These are phyloP conservation scores for Rhingia rostrata DNA, from an alignment of 2,888 invertebrate genomes.

Conservation along the genomic window DNA sequence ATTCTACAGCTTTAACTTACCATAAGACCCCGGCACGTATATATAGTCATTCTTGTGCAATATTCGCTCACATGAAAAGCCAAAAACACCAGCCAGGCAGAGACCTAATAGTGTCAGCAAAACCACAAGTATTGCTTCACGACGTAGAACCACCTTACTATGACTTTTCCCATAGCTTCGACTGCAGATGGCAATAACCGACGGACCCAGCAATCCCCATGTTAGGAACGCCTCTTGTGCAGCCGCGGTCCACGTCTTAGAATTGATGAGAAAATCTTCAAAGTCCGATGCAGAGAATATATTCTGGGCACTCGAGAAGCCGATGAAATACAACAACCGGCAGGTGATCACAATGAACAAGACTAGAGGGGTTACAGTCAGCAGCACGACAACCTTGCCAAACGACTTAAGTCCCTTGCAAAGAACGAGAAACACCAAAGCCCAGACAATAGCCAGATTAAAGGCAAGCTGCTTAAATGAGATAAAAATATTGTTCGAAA, in stretches of 20 bases:
- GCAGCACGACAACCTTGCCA: slow-evolving; percentile 86
- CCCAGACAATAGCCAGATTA: slow-evolving; percentile 95
- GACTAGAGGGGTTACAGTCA: slow-evolving; percentile 90
- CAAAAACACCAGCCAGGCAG: slow-evolving; percentile 90
- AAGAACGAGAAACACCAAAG: slow-evolving; percentile 92
- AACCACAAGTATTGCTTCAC: slow-evolving; percentile 88
- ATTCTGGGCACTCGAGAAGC: slow-evolving; percentile 83
- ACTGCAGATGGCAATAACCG: slow-evolving; percentile 81
- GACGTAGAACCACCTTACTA: slow-evolving; percentile 80
- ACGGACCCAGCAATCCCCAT: slow-evolving; percentile 88
- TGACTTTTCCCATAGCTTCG: slow-evolving; percentile 77
- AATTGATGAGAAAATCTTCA: slow-evolving; percentile 92
- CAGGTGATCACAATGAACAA: slow-evolving; percentile 83
- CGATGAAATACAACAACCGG: slow-evolving; percentile 79
- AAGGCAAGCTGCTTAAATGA: slow-evolving; percentile 91
- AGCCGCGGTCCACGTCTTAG: slow-evolving; percentile 94
- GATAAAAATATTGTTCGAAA: slow-evolving; percentile 48
- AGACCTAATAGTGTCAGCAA: slow-evolving; percentile 90
- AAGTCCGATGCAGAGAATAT: slow-evolving; percentile 92
- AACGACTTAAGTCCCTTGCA: slow-evolving; percentile 90
- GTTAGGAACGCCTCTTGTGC: slow-evolving; percentile 92
- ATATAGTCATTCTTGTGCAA: slow-evolving; percentile 88
- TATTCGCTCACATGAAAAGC: slow-evolving; percentile 92
- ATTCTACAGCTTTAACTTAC: slow-evolving; percentile 82
- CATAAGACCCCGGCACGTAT: slow-evolving; percentile 93